Evolutionary conservation across 92 coral and sea anemone species (phyloP), one percentile per base, ranked within the genome.

Genomic region (Phymanthus crucifer): DNA sequence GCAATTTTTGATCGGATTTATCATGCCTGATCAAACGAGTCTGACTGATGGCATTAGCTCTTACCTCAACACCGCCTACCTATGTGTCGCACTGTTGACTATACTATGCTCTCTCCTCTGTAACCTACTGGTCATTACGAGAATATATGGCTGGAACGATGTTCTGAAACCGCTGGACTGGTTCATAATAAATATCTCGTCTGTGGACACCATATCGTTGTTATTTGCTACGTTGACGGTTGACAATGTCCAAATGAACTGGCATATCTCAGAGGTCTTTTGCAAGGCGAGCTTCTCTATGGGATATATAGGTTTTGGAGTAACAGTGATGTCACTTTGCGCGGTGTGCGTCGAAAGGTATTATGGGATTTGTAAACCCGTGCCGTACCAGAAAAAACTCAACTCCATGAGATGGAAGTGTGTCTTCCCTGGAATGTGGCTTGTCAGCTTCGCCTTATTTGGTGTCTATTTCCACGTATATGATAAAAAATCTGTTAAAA

Each of bases 181-280:
- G 70, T 85, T 84, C 70, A 87, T 95, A 37, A 78, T 87, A 45
- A 84, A 82, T 77, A 73, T 93, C 58, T 90, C 97, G 9, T 70
- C 86, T 50, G 74, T 83, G 26, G 93, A 95, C 73, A 78, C 83
- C 40, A 54, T 95, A 32, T 83, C 97, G 6, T 86, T 91, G 17
- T 80, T 95, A 64, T 87, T 89, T 70, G 97, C 90, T 6, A 93
- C 97, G 40, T 78, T 93, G 36, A 88, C 95, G 23, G 79, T 90
- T 18, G 97, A 95, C 83, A 95, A 95, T 72, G 90, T 90, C 40
- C 86, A 84, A n/a, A 73, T 87, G 74, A 72, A 85, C 3, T 95
- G 98, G 98, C 88, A 50, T 52, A 79, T 86, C 32, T 89, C 93
- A 19, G 83, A 21, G 38, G 88, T 66, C 12, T 84, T 86, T n/a